phyloP scores from a whole-genome alignment of 1,140 invertebrate genomes.

The Lucilia sericata region DNA sequence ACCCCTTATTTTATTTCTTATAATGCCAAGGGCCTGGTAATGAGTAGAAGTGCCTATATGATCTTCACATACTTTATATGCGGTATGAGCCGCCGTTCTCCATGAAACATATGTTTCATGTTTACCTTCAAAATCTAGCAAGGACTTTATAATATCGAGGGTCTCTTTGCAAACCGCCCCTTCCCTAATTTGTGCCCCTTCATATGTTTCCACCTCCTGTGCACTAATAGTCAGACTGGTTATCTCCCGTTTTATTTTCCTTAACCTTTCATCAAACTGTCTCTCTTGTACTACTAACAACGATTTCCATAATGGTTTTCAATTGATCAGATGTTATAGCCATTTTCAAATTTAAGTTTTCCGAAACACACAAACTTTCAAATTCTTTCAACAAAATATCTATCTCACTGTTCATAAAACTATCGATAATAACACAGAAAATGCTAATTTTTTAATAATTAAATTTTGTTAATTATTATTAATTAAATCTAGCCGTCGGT shows the following conservation, averaged over 20 bases:
- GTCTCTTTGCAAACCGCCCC: conserved; percentile 47
- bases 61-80: conserved; percentile 51
- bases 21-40: conserved; percentile 50
- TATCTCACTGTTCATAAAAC: not conserved
- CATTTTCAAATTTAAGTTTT: conserved; percentile 22
- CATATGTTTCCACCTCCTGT: conserved; percentile 37
- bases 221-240: conserved; percentile 2
- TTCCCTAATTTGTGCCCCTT: conserved; percentile 37
- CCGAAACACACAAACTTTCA: not conserved
- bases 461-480: conserved; percentile 13
- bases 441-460: not conserved
- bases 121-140: conserved; percentile 50
- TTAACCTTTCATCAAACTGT: conserved; percentile 32
- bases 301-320: not conserved
- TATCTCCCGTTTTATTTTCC: conserved; percentile 14
- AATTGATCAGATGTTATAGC: conserved; percentile 23
- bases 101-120: conserved; percentile 51
- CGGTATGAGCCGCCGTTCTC: conserved; percentile 49
- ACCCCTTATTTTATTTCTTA: conserved; percentile 53
- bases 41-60: conserved; percentile 50
- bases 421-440: not conserved
- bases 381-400: conserved; percentile 1
- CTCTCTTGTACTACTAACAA: conserved; percentile 30
- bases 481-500: not conserved
- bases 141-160: conserved; percentile 50